Conservation (phyloP, 2,797 vertebrate species). For the Periparus ater region DNA sequence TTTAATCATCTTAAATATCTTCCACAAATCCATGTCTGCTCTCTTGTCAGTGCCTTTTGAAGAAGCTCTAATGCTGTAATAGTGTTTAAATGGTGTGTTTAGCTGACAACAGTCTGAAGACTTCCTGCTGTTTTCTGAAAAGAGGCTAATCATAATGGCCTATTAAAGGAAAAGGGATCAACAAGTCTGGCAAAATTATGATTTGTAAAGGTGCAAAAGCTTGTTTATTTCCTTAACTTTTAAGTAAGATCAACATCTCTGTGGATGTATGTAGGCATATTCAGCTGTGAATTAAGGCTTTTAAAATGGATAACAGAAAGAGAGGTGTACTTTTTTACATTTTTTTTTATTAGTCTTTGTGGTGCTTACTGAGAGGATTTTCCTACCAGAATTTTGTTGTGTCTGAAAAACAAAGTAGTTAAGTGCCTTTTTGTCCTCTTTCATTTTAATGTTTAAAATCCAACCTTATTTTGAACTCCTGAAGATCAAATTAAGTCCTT, state of each 20-base stretch:
- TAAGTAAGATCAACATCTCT: neutral
- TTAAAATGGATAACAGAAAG: neutral
- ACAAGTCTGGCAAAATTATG: neutral
- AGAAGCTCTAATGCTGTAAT: neutral
- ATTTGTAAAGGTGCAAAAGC: neutral
- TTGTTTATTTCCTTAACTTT: neutral
- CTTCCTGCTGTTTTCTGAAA: neutral
- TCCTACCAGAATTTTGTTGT: neutral
- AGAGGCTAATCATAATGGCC: neutral
- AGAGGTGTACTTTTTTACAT: neutral
- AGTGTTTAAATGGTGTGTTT: neutral
- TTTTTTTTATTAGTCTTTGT: neutral
- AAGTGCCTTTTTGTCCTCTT: neutral
- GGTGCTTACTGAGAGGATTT: neutral
- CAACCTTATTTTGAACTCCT: neutral
- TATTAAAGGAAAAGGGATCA: neutral
- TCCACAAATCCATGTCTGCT: neutral
- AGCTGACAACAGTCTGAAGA: neutral
- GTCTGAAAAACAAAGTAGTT: neutral
- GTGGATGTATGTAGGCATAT: neutral
- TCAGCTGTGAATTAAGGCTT: neutral
- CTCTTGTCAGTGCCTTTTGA: neutral
- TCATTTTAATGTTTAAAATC: neutral
- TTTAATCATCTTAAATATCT: neutral
- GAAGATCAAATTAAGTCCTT: neutral